Conservation (phyloP, 2,888 invertebrate species). For the Tachystola acroxantha region DNA sequence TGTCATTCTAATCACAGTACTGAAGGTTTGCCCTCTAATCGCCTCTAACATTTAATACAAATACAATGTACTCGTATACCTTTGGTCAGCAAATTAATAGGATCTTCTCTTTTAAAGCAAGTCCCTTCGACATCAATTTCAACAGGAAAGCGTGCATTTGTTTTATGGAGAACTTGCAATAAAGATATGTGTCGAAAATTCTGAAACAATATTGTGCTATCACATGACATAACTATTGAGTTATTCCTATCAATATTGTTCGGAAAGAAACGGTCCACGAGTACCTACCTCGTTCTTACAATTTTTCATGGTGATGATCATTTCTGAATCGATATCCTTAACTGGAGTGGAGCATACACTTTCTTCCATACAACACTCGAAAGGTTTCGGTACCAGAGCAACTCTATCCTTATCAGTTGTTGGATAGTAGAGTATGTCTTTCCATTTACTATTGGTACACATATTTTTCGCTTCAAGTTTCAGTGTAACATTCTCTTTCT, state of each 20-base stretch:
- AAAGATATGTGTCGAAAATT: constrained; percentile 53
- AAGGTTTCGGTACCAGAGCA: constrained; percentile 34
- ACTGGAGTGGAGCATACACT: neutral
- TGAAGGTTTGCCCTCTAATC: too few relatives aligned
- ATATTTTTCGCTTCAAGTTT: constrained; percentile 45
- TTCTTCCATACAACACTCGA: constrained; percentile 27
- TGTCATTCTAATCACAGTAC: too few relatives aligned
- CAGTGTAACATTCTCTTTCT: constrained; percentile 44
- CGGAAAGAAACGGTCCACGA: too few relatives aligned
- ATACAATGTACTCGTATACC: constrained; percentile 35
- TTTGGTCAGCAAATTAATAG: constrained; percentile 50
- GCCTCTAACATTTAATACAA: constrained; percentile 58
- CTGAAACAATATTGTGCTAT: constrained; percentile 30
- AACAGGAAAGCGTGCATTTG: constrained; percentile 35
- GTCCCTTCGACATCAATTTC: constrained; percentile 18
- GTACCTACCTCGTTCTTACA: constrained; percentile 48
- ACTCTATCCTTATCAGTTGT: constrained; percentile 15
- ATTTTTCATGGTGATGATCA: constrained; percentile 65
- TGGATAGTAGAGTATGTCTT: constrained; percentile 17
- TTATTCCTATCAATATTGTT: too few relatives aligned
- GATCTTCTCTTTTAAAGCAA: constrained; percentile 42
- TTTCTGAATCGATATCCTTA: constrained; percentile 57
- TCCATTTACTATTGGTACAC: constrained; percentile 28
- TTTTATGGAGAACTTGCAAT: constrained; percentile 66
- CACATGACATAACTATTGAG: too few relatives aligned